Base-by-base conservation (phyloP, 1,140 invertebrate species). In the Globodera ellingtonae region DNA sequence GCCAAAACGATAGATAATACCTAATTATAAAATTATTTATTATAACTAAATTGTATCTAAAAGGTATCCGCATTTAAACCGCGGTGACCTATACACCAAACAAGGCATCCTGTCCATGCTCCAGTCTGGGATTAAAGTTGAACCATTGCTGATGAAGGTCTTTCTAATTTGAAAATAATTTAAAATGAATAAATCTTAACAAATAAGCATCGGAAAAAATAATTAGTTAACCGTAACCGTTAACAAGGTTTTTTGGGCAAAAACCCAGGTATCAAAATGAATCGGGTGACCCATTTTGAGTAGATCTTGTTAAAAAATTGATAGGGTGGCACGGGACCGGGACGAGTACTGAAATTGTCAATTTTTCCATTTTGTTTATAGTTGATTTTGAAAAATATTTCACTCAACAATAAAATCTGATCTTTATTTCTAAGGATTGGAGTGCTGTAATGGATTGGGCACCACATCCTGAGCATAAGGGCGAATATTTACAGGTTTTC, bases 51-150 rank as follows among this genome's bases (percentile, higher is more conserved):
- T 10, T 35, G 21, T 77, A 35, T 46, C n/a, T 66, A 0, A 56
- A 74, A 77, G 59, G 15, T 89, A 89, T 80, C 88, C 87, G 15
- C 89, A 89, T 82, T 75, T 89, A 66, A 88, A 89, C 77, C 75
- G 87, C 67, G 87, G 87, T 44, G 87, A 89, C 81, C 74, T 89
- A 59, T 89, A 89, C 81, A 89, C 87, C 52, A 89, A 89, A 82
- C 87, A 89, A 72, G 87, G 87, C 7, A 89, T 89, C 69, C 79
- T 89, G 48, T 89, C 89, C 44, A 89, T 89, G 87, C 82, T 89
- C 8, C 87, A 89, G 80, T 88, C 87, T 0, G 87, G 87, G 21
- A 89, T 89, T n/a, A 89, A 89, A 81, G 87, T 88, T 24, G 84
- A 84, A 75, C 88, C 88, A 9, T 70, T 88, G 18, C 75, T 89